Conservation (phyloP, 2,113 vertebrate genomes). For the Clarias gariepinus region DNA sequence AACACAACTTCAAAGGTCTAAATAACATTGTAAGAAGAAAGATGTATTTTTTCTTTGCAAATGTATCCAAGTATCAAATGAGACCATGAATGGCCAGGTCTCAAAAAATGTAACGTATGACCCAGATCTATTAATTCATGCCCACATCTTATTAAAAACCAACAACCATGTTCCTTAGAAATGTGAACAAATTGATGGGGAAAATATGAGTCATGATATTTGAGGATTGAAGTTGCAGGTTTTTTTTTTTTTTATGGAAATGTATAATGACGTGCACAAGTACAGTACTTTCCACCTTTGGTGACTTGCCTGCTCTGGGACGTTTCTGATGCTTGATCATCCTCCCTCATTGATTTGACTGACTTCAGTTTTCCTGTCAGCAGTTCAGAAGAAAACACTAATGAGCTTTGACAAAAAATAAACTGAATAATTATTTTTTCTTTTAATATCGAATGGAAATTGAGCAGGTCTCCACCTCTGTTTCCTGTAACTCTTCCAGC, state of each 20-base stretch:
- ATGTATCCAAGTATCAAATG: background rate
- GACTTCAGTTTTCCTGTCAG: conserved; percentile 39
- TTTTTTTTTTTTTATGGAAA: background rate
- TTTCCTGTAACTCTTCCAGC: conserved; percentile 20
- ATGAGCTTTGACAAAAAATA: background rate
- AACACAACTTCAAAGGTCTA: too few species aligned
- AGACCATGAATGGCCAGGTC: background rate
- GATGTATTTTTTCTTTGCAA: background rate
- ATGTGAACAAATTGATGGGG: background rate
- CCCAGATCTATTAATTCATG: background rate
- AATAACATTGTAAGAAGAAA: background rate
- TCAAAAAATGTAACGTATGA: background rate
- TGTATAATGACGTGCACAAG: background rate
- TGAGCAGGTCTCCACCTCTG: conserved; percentile 7
- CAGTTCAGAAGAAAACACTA: background rate
- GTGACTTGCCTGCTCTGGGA: conserved; percentile 40
- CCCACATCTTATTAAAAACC: background rate
- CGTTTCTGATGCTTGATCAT: conserved; percentile 41
- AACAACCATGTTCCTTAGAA: background rate
- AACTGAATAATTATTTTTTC: background rate
- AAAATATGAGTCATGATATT: background rate
- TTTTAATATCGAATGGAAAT: background rate
- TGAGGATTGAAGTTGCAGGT: background rate
- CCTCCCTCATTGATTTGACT: conserved; percentile 21
- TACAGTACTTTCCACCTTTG: background rate